These are phyloP conservation scores for Leptoteleia sp. DNA, from an alignment of 1,140 invertebrate genomes.

Conservation along the genomic window DNA sequence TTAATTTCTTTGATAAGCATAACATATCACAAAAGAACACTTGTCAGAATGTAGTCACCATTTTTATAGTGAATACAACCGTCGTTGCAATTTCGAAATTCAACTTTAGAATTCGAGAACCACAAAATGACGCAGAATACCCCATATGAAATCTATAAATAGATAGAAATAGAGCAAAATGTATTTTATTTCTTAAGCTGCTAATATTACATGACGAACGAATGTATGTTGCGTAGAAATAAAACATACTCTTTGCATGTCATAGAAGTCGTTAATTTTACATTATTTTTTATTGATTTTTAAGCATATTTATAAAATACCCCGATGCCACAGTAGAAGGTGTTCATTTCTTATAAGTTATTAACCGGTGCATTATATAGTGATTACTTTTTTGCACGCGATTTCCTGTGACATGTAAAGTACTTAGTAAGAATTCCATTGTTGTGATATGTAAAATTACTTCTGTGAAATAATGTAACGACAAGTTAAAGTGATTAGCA, in stretches of 20 bases:
- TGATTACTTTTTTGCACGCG: neutral
- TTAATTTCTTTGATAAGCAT: slow-evolving; percentile 1
- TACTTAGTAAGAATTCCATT: slow-evolving; percentile 67
- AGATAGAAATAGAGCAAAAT: slow-evolving; percentile 36
- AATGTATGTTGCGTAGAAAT: slow-evolving; percentile 40
- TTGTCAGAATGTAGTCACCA: neutral
- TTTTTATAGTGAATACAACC: slow-evolving; percentile 34
- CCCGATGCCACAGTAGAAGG: slow-evolving; percentile 3
- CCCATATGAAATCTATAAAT: slow-evolving; percentile 36
- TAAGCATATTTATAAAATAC: neutral
- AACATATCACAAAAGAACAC: slow-evolving; percentile 7
- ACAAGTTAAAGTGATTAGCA: slow-evolving; percentile 57
- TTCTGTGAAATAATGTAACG: slow-evolving; percentile 61
- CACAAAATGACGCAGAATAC: slow-evolving; percentile 34
- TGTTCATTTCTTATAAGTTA: slow-evolving; percentile 13
- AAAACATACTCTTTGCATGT: slow-evolving; percentile 48
- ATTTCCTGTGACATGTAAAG: slow-evolving; percentile 55
- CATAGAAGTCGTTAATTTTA: slow-evolving; percentile 19
- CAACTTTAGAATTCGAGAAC: neutral
- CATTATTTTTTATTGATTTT: slow-evolving; percentile 9
- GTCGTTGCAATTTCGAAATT: slow-evolving; percentile 14
- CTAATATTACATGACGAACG: slow-evolving; percentile 46
- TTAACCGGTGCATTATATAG: neutral
- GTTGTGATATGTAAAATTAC: slow-evolving; percentile 70
- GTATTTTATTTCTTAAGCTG: slow-evolving; percentile 57